Evolutionary conservation across 2,888 invertebrate genomes (phyloP).

Genomic region (Stratiomys singularior): DNA sequence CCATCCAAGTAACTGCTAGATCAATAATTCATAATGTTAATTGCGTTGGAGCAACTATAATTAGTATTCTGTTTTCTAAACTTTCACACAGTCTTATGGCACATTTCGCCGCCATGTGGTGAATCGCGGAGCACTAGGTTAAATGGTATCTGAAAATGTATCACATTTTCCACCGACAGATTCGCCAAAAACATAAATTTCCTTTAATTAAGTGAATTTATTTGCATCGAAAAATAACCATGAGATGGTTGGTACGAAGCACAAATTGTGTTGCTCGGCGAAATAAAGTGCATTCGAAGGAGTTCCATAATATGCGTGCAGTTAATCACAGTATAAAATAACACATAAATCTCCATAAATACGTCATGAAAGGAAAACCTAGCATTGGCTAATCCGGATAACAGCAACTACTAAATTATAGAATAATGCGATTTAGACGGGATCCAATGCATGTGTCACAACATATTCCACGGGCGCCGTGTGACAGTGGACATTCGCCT

Average conservation of each 20-base stretch:
- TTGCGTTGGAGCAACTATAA: conserved; percentile 20
- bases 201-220: conserved; percentile 36
- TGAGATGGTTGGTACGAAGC: background rate
- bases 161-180: conserved; percentile 12
- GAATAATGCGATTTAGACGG: conserved; percentile 26
- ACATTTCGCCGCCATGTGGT: background rate
- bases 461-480: background rate
- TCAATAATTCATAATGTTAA: background rate
- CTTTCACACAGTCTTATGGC: background rate
- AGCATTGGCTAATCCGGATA: conserved; percentile 33
- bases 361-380: conserved; percentile 40
- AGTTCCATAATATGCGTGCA: conserved; percentile 33
- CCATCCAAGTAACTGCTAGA: too few relatives aligned
- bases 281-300: conserved; percentile 1
- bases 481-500: background rate
- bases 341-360: conserved; percentile 42
- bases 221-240: conserved; percentile 35
- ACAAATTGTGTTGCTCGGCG: background rate
- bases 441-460: conserved; percentile 9
- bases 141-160: background rate
- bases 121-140: background rate
- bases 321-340: conserved; percentile 35
- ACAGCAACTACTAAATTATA: conserved; percentile 16
- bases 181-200: conserved; percentile 34
- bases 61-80: conserved; percentile 18